Evolutionary conservation across 2,797 vertebrate genomes (phyloP), one percentile per base, ranked within the genome.

Genomic region (Notolabrus celidotus): DNA sequence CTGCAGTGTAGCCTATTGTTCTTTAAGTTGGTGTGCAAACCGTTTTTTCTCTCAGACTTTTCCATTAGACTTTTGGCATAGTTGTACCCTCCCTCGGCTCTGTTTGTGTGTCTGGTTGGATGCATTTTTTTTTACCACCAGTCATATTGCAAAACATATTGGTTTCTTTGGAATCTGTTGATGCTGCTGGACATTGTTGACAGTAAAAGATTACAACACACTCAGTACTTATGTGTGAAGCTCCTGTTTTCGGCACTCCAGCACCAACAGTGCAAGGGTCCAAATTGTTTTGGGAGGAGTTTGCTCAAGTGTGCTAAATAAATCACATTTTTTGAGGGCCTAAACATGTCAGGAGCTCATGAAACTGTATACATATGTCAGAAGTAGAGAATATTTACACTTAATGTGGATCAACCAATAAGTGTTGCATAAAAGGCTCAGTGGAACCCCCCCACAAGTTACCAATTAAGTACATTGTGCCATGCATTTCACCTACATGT

Each of bases 61-160:
- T 43, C 43, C 20, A 22, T n/a, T 57, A 34, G 57, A 74, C 52
- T n/a, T 58, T 62, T 54, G 39, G 29, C 57, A 50, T 10, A 36
- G 7, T 51, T 5, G 15, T 20, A 56, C 20, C 23, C 22, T n/a
- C 34, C 16, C 17, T 7, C n/a, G 3, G 29, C 22, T 56, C 27
- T 61, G 45, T 43, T 69, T 52, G 53, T 66, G 17, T 56, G 3
- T 66, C 42, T 43, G 36, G 27, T 29, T n/a, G 5, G 34, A 23
- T 19, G 15, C 16, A 17, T 57, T 27, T 66, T 42, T 31, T 41
- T 29, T 5, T 20, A 15, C 62, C 51, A 61, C 23, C 27, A 23
- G 52, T 66, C 23, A 38, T 51, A 39, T 78, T 79, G 58, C 63
- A 69, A 72, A 75, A 83, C 41, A 54, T 31, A 64, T 31, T 61